phyloP scores from a whole-genome alignment of 2,113 vertebrate genomes.

The Lepus timidus region DNA sequence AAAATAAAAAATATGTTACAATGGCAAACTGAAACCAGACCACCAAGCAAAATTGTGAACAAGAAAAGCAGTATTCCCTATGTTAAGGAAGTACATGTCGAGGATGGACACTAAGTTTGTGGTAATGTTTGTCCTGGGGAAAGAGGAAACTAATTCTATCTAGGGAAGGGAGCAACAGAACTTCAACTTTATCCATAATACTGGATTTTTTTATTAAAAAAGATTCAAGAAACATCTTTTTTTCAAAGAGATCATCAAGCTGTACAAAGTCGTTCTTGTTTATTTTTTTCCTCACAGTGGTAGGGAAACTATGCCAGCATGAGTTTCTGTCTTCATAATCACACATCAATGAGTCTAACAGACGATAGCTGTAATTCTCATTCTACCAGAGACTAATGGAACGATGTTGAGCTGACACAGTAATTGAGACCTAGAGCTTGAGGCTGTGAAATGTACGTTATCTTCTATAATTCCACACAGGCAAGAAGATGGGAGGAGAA shows the following conservation, averaged over 20 bases:
- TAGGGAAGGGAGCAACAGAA: neutral
- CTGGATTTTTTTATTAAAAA: slow-evolving; percentile 17
- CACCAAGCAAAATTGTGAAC: neutral
- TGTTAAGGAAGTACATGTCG: neutral
- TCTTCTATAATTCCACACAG: neutral
- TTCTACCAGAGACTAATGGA: neutral
- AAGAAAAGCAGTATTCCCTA: neutral
- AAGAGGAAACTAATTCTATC: neutral
- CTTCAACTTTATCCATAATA: neutral
- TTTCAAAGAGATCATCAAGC: slow-evolving; percentile 15
- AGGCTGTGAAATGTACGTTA: neutral
- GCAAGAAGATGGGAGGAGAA: neutral
- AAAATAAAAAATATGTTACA: neutral
- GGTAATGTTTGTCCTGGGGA: neutral
- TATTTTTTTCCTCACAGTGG: neutral
- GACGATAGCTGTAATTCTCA: neutral
- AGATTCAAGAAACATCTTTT: neutral
- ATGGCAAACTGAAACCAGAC: slow-evolving; percentile 13
- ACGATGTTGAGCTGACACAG: neutral
- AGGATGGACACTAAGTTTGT: neutral
- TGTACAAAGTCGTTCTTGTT: neutral
- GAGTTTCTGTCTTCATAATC: neutral
- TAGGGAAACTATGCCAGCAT: neutral
- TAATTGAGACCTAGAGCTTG: neutral
- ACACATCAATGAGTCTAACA: neutral